phyloP scores from a whole-genome alignment of 2,888 invertebrate genomes.

The Spialia ferax region DNA sequence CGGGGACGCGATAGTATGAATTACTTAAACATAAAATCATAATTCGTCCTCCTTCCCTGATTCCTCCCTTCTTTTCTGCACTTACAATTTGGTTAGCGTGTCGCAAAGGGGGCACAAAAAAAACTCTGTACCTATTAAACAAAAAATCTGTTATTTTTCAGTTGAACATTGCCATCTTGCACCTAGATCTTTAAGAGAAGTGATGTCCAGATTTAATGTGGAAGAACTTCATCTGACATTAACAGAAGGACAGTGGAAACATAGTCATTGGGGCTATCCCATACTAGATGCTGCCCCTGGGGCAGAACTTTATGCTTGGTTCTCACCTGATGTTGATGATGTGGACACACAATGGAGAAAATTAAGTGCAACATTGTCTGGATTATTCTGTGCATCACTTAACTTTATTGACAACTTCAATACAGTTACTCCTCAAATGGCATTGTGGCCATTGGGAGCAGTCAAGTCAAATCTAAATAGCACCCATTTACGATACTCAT shows the following conservation, averaged over 20 bases:
- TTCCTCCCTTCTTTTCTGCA: too few relatives aligned
- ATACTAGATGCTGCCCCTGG: slow-evolving; percentile 96
- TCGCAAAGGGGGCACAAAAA: too few relatives aligned
- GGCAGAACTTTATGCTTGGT: slow-evolving; percentile 98
- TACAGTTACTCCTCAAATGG: slow-evolving; percentile 93
- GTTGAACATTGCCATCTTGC: slow-evolving; percentile 95
- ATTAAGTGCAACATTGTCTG: slow-evolving; percentile 96
- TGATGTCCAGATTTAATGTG: slow-evolving; percentile 93
- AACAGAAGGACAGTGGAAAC: slow-evolving; percentile 97
- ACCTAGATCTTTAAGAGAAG: slow-evolving; percentile 95
- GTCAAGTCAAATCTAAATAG: slow-evolving; percentile 77
- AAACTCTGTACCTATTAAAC: not conserved
- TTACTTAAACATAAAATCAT: too few relatives aligned
- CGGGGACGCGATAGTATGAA: too few relatives aligned
- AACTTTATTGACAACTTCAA: slow-evolving; percentile 96
- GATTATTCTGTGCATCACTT: slow-evolving; percentile 97
- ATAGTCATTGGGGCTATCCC: slow-evolving; percentile 98
- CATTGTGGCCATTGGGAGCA: slow-evolving; percentile 92
- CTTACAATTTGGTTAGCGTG: too few relatives aligned
- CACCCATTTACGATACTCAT: slow-evolving; percentile 91
- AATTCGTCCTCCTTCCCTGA: too few relatives aligned
- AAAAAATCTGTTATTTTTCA: slow-evolving; percentile 63
- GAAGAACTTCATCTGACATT: slow-evolving; percentile 96
- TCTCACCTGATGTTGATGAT: slow-evolving; percentile 88
- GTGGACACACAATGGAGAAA: slow-evolving; percentile 95